Percentiles rank a stretch among this genome's conserved stretches.
These are phyloP conservation scores for Diphyllodes magnificus DNA, from an alignment of 2,113 vertebrate genomes.

Conservation along the genomic window DNA sequence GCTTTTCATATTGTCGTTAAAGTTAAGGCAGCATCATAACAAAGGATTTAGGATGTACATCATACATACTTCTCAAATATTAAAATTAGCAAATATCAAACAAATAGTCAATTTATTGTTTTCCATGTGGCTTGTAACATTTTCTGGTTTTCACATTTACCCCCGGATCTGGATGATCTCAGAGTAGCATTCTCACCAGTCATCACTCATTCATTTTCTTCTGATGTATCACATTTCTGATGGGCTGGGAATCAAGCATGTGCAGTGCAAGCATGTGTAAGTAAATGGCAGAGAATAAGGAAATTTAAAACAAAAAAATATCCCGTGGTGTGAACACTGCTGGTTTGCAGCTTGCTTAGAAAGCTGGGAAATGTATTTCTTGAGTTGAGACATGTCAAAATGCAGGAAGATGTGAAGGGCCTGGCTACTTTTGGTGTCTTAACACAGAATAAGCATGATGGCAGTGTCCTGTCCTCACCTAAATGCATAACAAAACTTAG, in stretches of 20 bases:
- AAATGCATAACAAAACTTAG: not conserved
- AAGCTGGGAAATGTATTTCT: not conserved
- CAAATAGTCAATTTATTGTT: not conserved
- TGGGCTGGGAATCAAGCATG: rapidly evolving
- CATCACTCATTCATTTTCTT: not conserved
- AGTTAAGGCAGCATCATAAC: not conserved
- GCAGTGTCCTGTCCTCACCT: not conserved
- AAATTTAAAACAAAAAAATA: not conserved
- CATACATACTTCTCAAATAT: not conserved
- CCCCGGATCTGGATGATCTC: not conserved
- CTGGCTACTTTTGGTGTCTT: not conserved
- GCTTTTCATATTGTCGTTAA: not conserved
- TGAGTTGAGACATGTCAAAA: not conserved
- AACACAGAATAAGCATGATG: not conserved
- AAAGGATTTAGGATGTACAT: not conserved
- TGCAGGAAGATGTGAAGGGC: not conserved
- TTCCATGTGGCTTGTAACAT: not conserved
- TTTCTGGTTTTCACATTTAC: not conserved
- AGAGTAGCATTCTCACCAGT: not conserved
- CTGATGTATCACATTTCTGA: not conserved
- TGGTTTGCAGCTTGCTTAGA: not conserved
- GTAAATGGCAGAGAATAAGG: not conserved
- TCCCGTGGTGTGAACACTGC: not conserved
- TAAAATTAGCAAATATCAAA: not conserved
- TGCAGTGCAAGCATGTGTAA: not conserved